These are phyloP conservation scores for Sinhomidia bicolor DNA, from an alignment of 2,888 invertebrate genomes.

Conservation along the genomic window DNA sequence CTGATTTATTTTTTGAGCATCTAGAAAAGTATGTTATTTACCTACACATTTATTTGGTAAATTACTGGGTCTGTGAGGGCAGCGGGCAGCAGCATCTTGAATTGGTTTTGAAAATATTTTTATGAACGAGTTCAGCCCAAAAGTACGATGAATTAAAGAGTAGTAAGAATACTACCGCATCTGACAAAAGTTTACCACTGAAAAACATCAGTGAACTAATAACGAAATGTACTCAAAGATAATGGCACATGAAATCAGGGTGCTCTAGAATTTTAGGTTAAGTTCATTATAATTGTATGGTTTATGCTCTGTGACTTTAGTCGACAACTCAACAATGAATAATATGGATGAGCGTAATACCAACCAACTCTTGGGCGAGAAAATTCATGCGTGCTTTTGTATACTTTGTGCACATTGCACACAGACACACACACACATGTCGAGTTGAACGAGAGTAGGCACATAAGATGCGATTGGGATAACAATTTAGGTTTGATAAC, in stretches of 20 bases:
- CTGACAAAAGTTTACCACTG: not conserved
- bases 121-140: too few relatives aligned
- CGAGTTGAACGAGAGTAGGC: too few relatives aligned
- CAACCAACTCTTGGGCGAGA: too few relatives aligned
- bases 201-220: not conserved
- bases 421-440: not conserved
- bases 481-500: conserved; percentile 61
- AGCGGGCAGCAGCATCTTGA: too few relatives aligned
- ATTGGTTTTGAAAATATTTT: too few relatives aligned
- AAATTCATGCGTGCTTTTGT: not conserved
- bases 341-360: too few relatives aligned
- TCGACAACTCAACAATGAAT: too few relatives aligned
- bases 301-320: conserved; percentile 55
- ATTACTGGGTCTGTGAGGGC: too few relatives aligned
- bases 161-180: not conserved
- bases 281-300: conserved; percentile 57
- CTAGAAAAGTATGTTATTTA: too few relatives aligned
- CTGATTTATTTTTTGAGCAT: too few relatives aligned
- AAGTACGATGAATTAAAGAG: too few relatives aligned
- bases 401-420: not conserved
- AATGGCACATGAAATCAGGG: conserved; percentile 32
- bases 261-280: conserved; percentile 64
- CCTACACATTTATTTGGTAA: too few relatives aligned
- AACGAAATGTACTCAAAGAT: not conserved
- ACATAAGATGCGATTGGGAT: conserved; percentile 45